Base-by-base conservation (phyloP, 1,140 invertebrate species). In the Drosophila prosaltans region DNA sequence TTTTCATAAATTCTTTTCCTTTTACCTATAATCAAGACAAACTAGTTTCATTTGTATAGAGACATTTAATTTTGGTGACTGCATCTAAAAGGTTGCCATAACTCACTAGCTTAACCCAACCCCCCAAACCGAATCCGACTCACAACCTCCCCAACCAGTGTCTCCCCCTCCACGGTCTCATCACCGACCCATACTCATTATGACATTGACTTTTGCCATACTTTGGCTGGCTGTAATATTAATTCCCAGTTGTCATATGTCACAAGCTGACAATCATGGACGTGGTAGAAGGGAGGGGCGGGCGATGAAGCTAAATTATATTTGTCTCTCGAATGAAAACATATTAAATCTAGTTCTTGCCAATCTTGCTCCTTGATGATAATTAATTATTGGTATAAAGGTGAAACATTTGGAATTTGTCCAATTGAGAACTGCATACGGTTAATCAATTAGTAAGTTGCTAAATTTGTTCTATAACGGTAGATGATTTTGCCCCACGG, bases 161-260 rank as follows among this genome's bases (percentile, higher is more conserved):
- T 4, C n/a, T 21, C n/a, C 32, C 16, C 16, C 16, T 16, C 16
- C 16, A 16, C 48, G 30, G 16, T 60, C 24, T 41, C 26, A 65
- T 32, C 43, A 59, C 58, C 69, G 75, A 54, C 26, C 39, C 58
- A 39, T 39, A 51, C 48, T 40, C 82, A 83, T 79, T 77, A 82
- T 76, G 70, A 54, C 78, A 74, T 78, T 78, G 78, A 78, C 72
- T 78, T 71, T 67, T 67, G 67, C 48, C 63, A 45, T 63, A 69
- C 63, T 65, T 63, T 69, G 66, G 45, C 39, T 11, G 39, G 36
- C 43, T 68, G 32, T 36, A 65, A 74, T 77, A 86, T 89, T 89
- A 88, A 88, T 74, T 88, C 84, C 84, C 84, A 70, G 84, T 72
- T 88, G 84, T 89, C 84, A 89, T 89, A 89, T 88, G 84, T 88